Evolutionary conservation across 2,113 vertebrate genomes (phyloP).

Genomic region (Pseudonaja textilis): DNA sequence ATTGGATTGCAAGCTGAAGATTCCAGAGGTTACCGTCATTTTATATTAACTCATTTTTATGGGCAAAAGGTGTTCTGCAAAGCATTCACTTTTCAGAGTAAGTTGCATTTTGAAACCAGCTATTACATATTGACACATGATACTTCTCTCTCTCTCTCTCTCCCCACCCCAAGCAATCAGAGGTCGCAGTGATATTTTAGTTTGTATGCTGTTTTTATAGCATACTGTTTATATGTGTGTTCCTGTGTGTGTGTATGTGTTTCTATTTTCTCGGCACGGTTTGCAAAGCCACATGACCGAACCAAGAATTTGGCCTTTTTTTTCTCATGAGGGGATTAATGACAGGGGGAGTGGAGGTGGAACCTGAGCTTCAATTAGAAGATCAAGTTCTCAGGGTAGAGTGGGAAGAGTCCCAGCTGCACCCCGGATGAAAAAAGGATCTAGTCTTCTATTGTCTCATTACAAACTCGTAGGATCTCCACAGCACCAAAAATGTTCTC

Average conservation of each 20-base stretch:
- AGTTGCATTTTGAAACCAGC: neutral
- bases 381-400: slow-evolving; percentile 39
- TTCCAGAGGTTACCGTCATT: neutral
- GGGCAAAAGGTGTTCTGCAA: neutral
- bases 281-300: neutral
- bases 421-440: slow-evolving; percentile 16
- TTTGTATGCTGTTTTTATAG: slow-evolving; percentile 19
- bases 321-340: slow-evolving; percentile 34
- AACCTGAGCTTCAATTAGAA: slow-evolving; percentile 31
- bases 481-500: slow-evolving; percentile 33
- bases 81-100: neutral
- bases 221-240: neutral
- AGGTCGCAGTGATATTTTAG: neutral
- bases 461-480: neutral
- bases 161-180: neutral
- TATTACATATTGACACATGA: neutral
- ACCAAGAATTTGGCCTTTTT: neutral
- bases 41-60: neutral
- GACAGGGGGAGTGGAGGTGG: slow-evolving; percentile 10
- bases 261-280: slow-evolving; percentile 22
- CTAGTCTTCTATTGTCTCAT: slow-evolving; percentile 6
- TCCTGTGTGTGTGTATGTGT: neutral
- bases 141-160: neutral
- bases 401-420: slow-evolving; percentile 1
- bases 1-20: neutral